phyloP scores from a whole-genome alignment of 2,113 vertebrate species.

The Pollachius pollachius region DNA sequence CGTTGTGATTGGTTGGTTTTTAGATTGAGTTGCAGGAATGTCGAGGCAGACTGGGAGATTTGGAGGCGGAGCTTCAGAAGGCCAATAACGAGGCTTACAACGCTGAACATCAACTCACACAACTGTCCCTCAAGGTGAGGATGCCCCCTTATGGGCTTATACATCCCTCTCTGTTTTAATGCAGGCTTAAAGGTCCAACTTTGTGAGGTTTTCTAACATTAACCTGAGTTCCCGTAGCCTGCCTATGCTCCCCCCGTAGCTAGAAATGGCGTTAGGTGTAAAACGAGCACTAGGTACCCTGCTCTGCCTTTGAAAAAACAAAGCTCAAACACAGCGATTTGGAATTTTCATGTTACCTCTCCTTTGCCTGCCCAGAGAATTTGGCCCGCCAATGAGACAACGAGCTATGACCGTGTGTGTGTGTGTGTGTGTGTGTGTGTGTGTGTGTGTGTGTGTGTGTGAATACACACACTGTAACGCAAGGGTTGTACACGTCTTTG shows the following conservation, averaged over 20 bases:
- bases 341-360: too few relatives aligned
- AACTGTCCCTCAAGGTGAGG: conserved; percentile 91
- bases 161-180: not conserved
- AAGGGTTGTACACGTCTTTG: too few relatives aligned
- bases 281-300: too few relatives aligned
- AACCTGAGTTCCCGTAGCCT: too few relatives aligned
- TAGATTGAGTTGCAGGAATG: conserved; percentile 90
- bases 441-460: not conserved
- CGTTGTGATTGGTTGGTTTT: conserved; percentile 23
- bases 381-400: too few relatives aligned
- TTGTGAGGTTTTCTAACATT: too few relatives aligned
- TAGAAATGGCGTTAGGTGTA: too few relatives aligned
- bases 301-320: too few relatives aligned
- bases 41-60: conserved; percentile 74
- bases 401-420: not conserved
- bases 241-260: too few relatives aligned
- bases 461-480: too few relatives aligned
- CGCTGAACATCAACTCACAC: conserved; percentile 85
- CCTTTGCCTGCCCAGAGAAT: too few relatives aligned
- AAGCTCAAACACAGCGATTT: too few relatives aligned
- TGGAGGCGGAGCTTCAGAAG: conserved; percentile 87
- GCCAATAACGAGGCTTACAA: conserved; percentile 90
- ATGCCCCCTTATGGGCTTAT: not conserved
- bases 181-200: not conserved
- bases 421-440: not conserved